phyloP scores from a whole-genome alignment of 2,888 invertebrate species.

The Acanthosoma haemorrhoidale region DNA sequence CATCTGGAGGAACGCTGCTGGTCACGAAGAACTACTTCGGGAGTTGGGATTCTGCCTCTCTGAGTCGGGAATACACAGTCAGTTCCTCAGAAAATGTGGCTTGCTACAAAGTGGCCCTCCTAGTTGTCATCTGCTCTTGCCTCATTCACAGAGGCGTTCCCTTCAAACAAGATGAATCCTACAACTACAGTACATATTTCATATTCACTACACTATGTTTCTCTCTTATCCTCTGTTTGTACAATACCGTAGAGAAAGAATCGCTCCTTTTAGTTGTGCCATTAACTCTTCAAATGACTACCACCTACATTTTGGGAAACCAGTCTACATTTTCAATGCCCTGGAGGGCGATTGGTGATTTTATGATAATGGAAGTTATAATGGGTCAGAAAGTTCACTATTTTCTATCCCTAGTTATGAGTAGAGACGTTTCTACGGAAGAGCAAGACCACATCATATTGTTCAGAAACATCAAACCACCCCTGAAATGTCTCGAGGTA shows the following conservation, averaged over 20 bases:
- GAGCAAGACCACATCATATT: constrained; percentile 3
- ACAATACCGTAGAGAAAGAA: constrained; percentile 16
- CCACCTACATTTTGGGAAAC: constrained; percentile 9
- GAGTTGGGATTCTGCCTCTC: not conserved
- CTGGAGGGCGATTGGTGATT: constrained; percentile 17
- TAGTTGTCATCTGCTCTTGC: not conserved
- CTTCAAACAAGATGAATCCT: not conserved
- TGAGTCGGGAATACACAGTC: constrained; percentile 5
- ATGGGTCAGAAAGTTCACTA: constrained; percentile 16
- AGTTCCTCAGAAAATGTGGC: not conserved
- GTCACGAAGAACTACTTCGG: not conserved
- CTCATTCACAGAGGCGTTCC: not conserved
- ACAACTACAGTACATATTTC: not conserved
- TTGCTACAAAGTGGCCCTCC: not conserved
- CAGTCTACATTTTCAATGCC: constrained; percentile 16
- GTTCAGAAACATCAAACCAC: constrained; percentile 4
- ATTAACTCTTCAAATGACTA: constrained; percentile 23
- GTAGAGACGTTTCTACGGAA: not conserved
- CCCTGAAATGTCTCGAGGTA: constrained; percentile 2
- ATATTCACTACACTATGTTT: not conserved
- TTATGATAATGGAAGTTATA: constrained; percentile 23
- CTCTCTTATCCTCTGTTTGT: not conserved
- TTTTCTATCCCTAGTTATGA: not conserved
- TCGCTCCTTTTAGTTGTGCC: constrained; percentile 21
- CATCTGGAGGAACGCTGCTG: not conserved